A percentile compares a stretch with the other conserved stretches of the same genome.
phyloP scores from a whole-genome alignment of 2,113 vertebrate species.

The Peromyscus maniculatus region DNA sequence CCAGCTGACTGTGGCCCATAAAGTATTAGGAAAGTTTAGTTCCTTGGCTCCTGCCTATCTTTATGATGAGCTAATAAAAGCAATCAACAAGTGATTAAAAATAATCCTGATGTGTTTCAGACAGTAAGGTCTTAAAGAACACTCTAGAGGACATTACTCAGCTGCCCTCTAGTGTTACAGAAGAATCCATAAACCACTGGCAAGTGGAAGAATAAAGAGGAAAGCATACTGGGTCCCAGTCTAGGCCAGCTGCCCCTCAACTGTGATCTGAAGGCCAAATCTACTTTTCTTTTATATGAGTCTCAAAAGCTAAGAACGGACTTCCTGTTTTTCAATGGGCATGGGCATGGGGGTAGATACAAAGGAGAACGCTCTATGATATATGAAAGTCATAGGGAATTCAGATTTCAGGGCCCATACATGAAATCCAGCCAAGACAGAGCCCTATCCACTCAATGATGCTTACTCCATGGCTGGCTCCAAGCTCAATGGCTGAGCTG shows the following conservation, averaged over 20 bases:
- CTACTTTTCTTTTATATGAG: not conserved
- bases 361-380: not conserved
- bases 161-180: constrained; percentile 67
- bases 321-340: not conserved
- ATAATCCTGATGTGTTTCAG: constrained; percentile 48
- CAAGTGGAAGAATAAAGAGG: not conserved
- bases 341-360: not conserved
- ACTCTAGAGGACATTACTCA: constrained; percentile 42
- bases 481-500: not conserved
- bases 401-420: constrained; percentile 17
- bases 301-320: not conserved
- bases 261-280: not conserved
- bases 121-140: constrained; percentile 29
- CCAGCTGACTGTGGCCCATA: not conserved
- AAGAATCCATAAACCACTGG: constrained; percentile 27
- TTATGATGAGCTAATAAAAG: constrained; percentile 57
- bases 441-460: not conserved
- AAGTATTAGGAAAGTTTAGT: not conserved
- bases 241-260: not conserved
- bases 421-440: not conserved
- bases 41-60: constrained; percentile 8
- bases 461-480: not conserved
- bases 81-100: constrained; percentile 59
- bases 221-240: not conserved
- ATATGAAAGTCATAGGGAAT: not conserved